phyloP scores from a whole-genome alignment of 2,888 invertebrate genomes.

The Clusia tigrina region DNA sequence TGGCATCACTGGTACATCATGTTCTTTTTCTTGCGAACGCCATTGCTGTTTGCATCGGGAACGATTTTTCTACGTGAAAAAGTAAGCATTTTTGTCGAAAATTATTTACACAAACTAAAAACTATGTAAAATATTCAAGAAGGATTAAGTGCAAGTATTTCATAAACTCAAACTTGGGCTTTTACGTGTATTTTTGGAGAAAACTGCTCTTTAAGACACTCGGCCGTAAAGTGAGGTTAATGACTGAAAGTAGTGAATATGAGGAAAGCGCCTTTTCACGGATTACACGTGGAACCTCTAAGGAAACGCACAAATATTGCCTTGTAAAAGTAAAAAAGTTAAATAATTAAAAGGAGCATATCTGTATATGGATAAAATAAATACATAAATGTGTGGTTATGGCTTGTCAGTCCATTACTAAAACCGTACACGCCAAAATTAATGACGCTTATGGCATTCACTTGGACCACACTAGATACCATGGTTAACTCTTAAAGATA shows the following conservation, averaged over 20 bases:
- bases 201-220: conserved; percentile 6
- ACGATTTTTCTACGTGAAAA: conserved; percentile 57
- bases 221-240: conserved; percentile 30
- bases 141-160: background rate
- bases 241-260: no score
- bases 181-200: background rate
- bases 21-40: conserved; percentile 64
- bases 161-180: background rate
- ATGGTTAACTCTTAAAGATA: background rate
- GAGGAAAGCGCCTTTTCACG: no score
- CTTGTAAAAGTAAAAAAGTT: no score
- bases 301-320: no score
- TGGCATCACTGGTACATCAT: conserved; percentile 51
- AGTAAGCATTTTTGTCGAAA: conserved; percentile 53
- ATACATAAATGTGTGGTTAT: no score
- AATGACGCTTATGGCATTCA: conserved; percentile 33
- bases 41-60: conserved; percentile 61
- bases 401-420: conserved; percentile 39
- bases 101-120: background rate
- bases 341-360: no score
- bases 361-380: no score
- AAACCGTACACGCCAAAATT: conserved; percentile 32
- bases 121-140: background rate
- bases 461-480: conserved; percentile 28
- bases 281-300: background rate